Evolutionary conservation across 2,888 invertebrate genomes (phyloP), one percentile per base, ranked within the genome.

Genomic region (Chrysolina haemoptera): DNA sequence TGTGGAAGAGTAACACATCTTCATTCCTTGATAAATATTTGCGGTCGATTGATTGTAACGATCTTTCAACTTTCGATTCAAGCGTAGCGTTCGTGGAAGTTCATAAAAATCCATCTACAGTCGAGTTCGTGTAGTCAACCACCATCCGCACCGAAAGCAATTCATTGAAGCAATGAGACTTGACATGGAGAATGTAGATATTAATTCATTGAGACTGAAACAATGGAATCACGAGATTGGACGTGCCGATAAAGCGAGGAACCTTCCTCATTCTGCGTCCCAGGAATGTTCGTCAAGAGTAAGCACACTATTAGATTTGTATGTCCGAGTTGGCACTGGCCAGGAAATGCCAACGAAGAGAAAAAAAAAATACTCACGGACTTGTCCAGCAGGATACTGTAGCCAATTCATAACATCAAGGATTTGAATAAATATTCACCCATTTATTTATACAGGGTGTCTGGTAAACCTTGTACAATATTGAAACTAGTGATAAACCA

Each of bases 221-320:
- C 83, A 83, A 83, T 83, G 81, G 82, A 79, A 67, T 78, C 78
- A 75, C 66, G 79, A 83, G 83, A 83, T 83, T 77, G 80, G 77
- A 83, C 80, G 80, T 79, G 81, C 68, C 78, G 83, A 83, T 83
- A 82, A 82, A 75, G 74, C 55, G 75, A 10, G 80, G 78, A 80
- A 80, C 80, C 81, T 82, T 81, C 82, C 81, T 80, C 78, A 79
- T 81, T 80, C 79, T 79, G 73, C 78, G 77, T 73, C 70, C 67
- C 71, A 67, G 75, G 80, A 80, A 79, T 74, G 78, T 78, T 73
- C 65, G 63, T 76, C 73, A 66, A 78, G 76, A 78, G 70, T 75
- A 75, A 63, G 63, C 18, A 14, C 73, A 68, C 76, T 65, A 66
- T 79, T 79, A 79, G 78, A 81, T 80, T 80, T 80, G 80, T 80